Conservation (phyloP, 1,140 invertebrate species). For the Phymastichus coffea region DNA sequence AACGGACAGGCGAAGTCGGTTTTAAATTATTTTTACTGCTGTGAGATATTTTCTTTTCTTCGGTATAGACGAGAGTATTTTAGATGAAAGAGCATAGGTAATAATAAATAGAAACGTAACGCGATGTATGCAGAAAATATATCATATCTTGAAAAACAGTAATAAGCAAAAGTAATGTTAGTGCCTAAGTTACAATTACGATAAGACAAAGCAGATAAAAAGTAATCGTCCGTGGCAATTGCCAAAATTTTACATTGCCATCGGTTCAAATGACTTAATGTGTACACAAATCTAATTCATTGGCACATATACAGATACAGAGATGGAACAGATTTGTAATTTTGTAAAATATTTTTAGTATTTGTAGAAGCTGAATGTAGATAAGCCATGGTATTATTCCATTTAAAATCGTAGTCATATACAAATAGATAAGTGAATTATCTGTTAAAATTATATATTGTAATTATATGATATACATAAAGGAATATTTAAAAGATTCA, state of each 20-base stretch:
- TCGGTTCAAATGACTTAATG: background rate
- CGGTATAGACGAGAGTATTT: no score
- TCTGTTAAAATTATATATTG: background rate
- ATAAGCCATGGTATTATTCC: slow-evolving; percentile 17
- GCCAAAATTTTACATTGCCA: slow-evolving; percentile 24
- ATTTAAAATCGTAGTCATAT: slow-evolving; percentile 9
- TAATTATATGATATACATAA: background rate
- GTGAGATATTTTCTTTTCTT: slow-evolving; percentile 4
- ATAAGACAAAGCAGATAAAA: background rate
- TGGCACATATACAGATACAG: background rate
- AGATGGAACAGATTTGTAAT: slow-evolving; percentile 25
- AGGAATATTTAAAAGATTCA: slow-evolving; percentile 10
- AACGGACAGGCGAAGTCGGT: background rate
- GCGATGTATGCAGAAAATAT: no score
- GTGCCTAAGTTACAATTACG: slow-evolving; percentile 15
- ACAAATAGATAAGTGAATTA: background rate
- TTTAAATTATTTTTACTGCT: background rate
- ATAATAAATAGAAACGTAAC: background rate
- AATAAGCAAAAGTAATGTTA: slow-evolving; percentile 15
- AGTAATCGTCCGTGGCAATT: slow-evolving; percentile 5
- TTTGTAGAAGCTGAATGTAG: slow-evolving; percentile 18
- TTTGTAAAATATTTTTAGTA: slow-evolving; percentile 28
- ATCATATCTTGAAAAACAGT: slow-evolving; percentile 15
- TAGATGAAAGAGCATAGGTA: no score
- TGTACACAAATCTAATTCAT: slow-evolving; percentile 25